Base-by-base conservation (phyloP, 2,888 invertebrate species). In the Pristionchus japonicus region DNA sequence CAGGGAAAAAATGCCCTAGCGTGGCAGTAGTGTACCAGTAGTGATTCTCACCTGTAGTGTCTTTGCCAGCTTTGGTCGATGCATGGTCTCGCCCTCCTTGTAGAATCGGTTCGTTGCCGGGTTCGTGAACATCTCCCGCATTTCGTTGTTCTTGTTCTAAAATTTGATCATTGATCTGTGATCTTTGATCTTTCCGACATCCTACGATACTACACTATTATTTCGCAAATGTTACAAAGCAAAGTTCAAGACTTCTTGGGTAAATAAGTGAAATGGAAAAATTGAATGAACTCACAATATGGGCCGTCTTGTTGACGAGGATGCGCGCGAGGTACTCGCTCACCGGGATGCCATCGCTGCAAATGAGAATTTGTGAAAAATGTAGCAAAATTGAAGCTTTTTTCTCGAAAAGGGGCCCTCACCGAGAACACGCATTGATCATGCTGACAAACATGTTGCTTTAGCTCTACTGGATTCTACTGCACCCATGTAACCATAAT, bases 71-170 rank as follows among this genome's bases (percentile, higher is more conserved):
- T 80, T 80, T 6, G 88, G 88, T 57, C 94, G 89, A 84, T 91
- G 92, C 89, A 95, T 89, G 40, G 93, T 92, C 86, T 95, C 95
- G 67, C 94, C 94, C 88, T 93, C 94, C 88, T 93, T 92, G 88
- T 93, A 95, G 13, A 93, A 91, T 87, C 92, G 87, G 57, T 92
- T 92, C 23, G 94, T 94, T 52, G 90, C 88, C 9, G 92, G 91
- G 89, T 94, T 93, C 15, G 93, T 91, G 88, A 94, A 94, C 57
- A 92, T 91, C 17, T 90, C 90, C 49, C 93, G 93, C 84, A 85
- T 91, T 17, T 80, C 47, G 1, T 80, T 23, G 20, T 47, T 47
- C n/a, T 27, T 43, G 7, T 1, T 17, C 80, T 80, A 11, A 74
- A 37, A 40, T 7, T 34, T 40, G 34, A 37, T 70, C 15, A 15